These are phyloP conservation scores for Barypeithes pellucidus DNA, from an alignment of 2,888 invertebrate species.

Conservation along the genomic window DNA sequence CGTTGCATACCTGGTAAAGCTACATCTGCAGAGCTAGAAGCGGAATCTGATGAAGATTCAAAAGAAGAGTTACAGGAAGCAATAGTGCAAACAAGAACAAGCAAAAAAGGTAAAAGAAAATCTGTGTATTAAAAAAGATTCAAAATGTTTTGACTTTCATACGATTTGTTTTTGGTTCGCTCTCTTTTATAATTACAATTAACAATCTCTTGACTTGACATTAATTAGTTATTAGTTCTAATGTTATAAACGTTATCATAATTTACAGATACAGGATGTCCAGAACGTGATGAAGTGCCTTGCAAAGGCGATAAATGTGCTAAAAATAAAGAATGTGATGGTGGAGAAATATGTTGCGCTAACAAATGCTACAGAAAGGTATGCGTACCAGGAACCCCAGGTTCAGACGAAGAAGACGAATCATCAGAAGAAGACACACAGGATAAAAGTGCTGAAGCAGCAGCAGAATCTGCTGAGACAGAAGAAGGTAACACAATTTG, in stretches of 20 bases:
- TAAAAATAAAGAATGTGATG: constrained; percentile 45
- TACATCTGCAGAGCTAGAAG: constrained; percentile 28
- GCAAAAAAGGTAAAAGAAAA: neutral
- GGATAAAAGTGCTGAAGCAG: constrained; percentile 51
- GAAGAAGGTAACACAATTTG: constrained; percentile 45
- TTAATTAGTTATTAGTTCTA: too few relatives aligned
- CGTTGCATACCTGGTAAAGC: constrained; percentile 28
- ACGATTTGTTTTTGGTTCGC: too few relatives aligned
- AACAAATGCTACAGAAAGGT: constrained; percentile 54
- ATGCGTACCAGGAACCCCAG: constrained; percentile 47
- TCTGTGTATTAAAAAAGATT: too few relatives aligned
- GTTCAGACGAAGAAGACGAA: constrained; percentile 52
- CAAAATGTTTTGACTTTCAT: too few relatives aligned
- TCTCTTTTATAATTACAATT: too few relatives aligned
- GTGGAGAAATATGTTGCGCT: constrained; percentile 51
- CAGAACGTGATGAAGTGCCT: constrained; percentile 44
- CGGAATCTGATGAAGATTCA: constrained; percentile 31
- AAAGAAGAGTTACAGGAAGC: constrained; percentile 17
- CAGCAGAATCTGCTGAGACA: constrained; percentile 46
- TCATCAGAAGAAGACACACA: constrained; percentile 31
- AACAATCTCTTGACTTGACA: too few relatives aligned
- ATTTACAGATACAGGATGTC: constrained; percentile 49
- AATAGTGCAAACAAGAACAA: neutral
- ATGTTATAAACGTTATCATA: too few relatives aligned
- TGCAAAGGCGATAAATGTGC: constrained; percentile 47